These are phyloP conservation scores for Drosophila anomalata DNA, from an alignment of 2,888 invertebrate species.

Conservation along the genomic window DNA sequence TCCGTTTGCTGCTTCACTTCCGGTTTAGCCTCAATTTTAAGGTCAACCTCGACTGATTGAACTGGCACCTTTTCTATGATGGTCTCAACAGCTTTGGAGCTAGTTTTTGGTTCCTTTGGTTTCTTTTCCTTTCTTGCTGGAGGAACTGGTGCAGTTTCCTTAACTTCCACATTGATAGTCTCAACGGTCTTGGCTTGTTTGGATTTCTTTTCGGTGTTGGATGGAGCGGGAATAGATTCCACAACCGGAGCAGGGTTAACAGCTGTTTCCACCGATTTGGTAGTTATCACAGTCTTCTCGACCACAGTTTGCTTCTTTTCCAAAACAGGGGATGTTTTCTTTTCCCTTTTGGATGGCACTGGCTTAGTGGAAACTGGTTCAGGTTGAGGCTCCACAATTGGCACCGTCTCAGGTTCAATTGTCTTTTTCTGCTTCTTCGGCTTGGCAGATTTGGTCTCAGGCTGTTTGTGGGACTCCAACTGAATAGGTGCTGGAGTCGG, in stretches of 20 bases:
- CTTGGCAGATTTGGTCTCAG: slow-evolving; percentile 64
- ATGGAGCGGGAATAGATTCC: not conserved
- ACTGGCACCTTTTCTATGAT: slow-evolving; percentile 8
- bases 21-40: not conserved
- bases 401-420: slow-evolving; percentile 31
- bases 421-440: slow-evolving; percentile 58
- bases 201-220: slow-evolving; percentile 22
- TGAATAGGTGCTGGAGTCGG: slow-evolving; percentile 11
- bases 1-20: not conserved
- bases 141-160: slow-evolving; percentile 15
- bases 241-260: not conserved
- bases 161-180: slow-evolving; percentile 4
- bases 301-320: slow-evolving; percentile 18
- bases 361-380: slow-evolving; percentile 8
- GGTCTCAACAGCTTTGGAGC: not conserved
- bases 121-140: slow-evolving; percentile 31
- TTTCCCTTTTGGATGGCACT: slow-evolving; percentile 46
- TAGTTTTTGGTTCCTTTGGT: slow-evolving; percentile 3
- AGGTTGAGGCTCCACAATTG: slow-evolving; percentile 1
- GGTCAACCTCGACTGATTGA: not conserved
- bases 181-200: slow-evolving; percentile 18
- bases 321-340: slow-evolving; percentile 48
- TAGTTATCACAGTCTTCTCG: slow-evolving; percentile 19
- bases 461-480: slow-evolving; percentile 41
- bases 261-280: slow-evolving; percentile 7